Evolutionary conservation across 2,888 invertebrate species (phyloP), one percentile per base, ranked within the genome.

Genomic region (Phragmatobia fuliginosa): DNA sequence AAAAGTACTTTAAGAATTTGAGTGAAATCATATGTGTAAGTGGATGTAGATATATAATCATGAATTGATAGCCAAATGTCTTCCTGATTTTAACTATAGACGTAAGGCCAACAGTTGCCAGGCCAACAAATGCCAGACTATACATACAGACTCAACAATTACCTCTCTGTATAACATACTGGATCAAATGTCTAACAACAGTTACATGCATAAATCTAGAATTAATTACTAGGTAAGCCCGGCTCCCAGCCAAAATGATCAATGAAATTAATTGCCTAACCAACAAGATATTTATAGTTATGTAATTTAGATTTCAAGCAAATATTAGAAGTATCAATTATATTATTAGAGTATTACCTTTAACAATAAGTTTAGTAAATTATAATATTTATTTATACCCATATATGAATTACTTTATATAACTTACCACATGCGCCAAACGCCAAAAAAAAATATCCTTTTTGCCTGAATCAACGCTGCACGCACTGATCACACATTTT

Each of bases 401-500:
- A n/a, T n/a, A n/a, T n/a, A n/a, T n/a, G n/a, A n/a, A n/a, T n/a
- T n/a, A n/a, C n/a, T n/a, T n/a, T n/a, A 31, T 28, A 41, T 38
- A 8, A 89, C 90, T 88, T 71, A 90, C 90, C 88, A 87, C 86
- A 87, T 85, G 88, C 85, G 87, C 70, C 61, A 69, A 80, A 82
- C 85, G 86, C 85, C 71, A 82, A 79, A 82, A 79, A 83, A 85
- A 89, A 88, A n/a, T n/a, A n/a, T 89, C 89, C 84, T 77, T 79
- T 73, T 74, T 80, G 78, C 74, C 74, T 67, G 74, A 82, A 73
- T 85, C 85, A 94, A 77, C 94, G 91, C 77, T 92, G 92, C 65
- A 90, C 86, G 81, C 94, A 94, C 91, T 91, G 87, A 70, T 93
- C 94, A 90, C 94, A 94, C 94, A 94, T 94, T 77, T 86, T 87